These are phyloP conservation scores for Leiothrix lutea DNA, from an alignment of 2,113 vertebrate species.

Conservation along the genomic window DNA sequence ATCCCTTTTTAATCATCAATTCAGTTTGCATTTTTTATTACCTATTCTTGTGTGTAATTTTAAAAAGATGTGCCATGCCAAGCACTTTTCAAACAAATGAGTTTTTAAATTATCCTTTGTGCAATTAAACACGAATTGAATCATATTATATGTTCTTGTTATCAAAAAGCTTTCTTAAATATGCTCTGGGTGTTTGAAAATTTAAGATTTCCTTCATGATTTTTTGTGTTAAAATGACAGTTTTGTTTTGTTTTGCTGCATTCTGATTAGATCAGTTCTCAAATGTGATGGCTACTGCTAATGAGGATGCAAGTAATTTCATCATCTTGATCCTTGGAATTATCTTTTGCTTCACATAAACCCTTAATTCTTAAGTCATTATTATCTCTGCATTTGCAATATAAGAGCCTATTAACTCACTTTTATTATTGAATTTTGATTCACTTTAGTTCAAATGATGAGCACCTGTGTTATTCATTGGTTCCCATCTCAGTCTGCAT, in stretches of 20 bases:
- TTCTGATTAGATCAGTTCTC: slow-evolving; percentile 23
- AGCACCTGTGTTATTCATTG: slow-evolving; percentile 6
- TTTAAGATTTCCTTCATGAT: neutral
- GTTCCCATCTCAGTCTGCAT: neutral
- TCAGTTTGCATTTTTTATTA: slow-evolving; percentile 66
- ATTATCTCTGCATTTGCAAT: slow-evolving; percentile 2
- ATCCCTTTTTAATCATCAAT: slow-evolving; percentile 38
- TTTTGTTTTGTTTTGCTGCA: neutral
- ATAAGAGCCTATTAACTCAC: slow-evolving; percentile 37
- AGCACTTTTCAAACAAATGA: slow-evolving; percentile 59
- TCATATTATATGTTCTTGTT: slow-evolving; percentile 20
- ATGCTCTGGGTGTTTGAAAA: neutral
- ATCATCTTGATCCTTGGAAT: neutral
- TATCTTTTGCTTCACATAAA: slow-evolving; percentile 37
- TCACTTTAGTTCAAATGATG: neutral
- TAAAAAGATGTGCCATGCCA: slow-evolving; percentile 47
- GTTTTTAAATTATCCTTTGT: slow-evolving; percentile 51
- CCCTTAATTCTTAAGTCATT: slow-evolving; percentile 54
- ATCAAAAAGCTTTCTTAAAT: slow-evolving; percentile 32
- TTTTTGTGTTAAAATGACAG: slow-evolving; percentile 12
- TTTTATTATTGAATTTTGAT: slow-evolving; percentile 23
- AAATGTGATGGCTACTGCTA: neutral
- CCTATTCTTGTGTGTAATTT: slow-evolving; percentile 29
- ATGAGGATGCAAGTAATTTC: neutral
- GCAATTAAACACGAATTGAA: slow-evolving; percentile 62